These are phyloP conservation scores for Bungarus multicinctus DNA, from an alignment of 2,113 vertebrate species.

Conservation along the genomic window DNA sequence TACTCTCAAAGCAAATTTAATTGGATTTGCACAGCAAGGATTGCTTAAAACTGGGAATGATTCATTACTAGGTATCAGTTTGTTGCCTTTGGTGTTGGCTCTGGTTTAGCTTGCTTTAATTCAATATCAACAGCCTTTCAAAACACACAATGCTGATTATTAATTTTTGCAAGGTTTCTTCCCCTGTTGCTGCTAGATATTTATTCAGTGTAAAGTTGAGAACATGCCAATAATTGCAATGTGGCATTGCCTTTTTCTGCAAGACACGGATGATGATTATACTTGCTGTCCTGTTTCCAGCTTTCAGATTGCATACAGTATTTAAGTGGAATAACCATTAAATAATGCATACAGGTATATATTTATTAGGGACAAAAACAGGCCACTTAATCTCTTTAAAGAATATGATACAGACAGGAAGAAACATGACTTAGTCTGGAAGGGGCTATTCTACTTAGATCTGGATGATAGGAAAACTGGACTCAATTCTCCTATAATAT, in stretches of 20 bases:
- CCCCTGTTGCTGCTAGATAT: background rate
- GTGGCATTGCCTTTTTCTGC: background rate
- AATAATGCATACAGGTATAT: background rate
- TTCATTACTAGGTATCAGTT: constrained; percentile 22
- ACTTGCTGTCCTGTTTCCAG: background rate
- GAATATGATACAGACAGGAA: background rate
- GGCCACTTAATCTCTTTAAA: background rate
- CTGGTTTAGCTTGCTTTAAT: constrained; percentile 25
- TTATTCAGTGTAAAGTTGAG: constrained; percentile 17
- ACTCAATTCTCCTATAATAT: background rate
- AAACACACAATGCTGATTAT: rapidly evolving
- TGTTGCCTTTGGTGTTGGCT: constrained; percentile 10
- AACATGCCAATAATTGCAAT: constrained; percentile 14
- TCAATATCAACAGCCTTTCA: constrained; percentile 13
- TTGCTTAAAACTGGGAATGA: constrained; percentile 20
- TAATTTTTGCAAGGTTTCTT: background rate
- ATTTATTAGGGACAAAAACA: background rate
- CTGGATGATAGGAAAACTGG: background rate
- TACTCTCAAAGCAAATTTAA: background rate
- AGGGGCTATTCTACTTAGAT: background rate
- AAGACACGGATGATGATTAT: constrained; percentile 17
- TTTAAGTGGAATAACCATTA: background rate
- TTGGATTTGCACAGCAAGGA: constrained; percentile 18
- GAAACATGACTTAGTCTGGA: background rate
- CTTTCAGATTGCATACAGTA: rapidly evolving